These are phyloP conservation scores for Phalanger gymnotis DNA, from an alignment of 2,797 vertebrate species.

Conservation along the genomic window DNA sequence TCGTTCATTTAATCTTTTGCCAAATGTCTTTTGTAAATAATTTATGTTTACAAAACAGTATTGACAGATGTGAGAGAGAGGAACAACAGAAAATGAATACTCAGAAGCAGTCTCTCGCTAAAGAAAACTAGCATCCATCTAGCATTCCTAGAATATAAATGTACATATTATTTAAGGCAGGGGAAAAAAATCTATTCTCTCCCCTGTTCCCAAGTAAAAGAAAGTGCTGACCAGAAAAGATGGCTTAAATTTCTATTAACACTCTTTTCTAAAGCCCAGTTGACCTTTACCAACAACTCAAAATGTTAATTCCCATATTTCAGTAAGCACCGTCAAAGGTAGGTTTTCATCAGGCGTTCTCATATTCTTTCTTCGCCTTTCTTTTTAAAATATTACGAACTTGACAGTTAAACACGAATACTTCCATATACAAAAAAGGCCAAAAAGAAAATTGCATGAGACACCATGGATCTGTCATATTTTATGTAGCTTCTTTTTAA, in stretches of 20 bases:
- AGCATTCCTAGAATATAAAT: conserved; percentile 30
- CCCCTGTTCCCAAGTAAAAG: not conserved
- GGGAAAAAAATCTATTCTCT: not conserved
- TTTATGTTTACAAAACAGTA: not conserved
- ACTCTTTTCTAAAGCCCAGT: not conserved
- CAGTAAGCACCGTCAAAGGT: not conserved
- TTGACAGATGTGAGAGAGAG: not conserved
- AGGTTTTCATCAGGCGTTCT: not conserved
- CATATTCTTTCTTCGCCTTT: not conserved
- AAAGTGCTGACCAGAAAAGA: not conserved
- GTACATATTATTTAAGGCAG: not conserved
- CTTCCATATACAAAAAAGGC: not conserved
- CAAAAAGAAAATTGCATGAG: not conserved
- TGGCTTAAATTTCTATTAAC: not conserved
- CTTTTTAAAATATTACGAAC: not conserved
- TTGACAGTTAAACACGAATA: not conserved
- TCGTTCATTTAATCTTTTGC: not conserved
- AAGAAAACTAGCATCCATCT: not conserved
- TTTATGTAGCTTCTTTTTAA: not conserved
- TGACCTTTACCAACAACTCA: not conserved
- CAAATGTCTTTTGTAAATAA: not conserved
- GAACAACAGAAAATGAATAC: not conserved
- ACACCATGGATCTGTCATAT: not conserved
- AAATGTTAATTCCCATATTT: not conserved
- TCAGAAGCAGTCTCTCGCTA: not conserved